phyloP scores from a whole-genome alignment of 2,797 vertebrate genomes.

The Tauraco hartlaubi region DNA sequence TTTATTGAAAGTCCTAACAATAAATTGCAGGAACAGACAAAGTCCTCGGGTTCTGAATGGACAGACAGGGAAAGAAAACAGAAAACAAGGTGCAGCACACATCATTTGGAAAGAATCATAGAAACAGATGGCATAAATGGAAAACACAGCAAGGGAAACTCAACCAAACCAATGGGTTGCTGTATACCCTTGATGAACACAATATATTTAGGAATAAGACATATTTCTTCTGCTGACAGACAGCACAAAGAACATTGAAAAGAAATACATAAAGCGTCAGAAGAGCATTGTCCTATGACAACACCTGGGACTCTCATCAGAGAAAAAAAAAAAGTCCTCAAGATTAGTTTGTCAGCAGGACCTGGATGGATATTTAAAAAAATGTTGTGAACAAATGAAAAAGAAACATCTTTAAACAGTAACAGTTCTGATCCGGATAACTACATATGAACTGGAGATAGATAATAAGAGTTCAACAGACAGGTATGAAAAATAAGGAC shows the following conservation, averaged over 20 bases:
- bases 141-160: neutral
- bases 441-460: neutral
- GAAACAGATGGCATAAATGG: neutral
- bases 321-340: neutral
- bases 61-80: neutral
- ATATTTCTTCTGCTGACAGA: neutral
- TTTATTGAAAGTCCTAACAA: neutral
- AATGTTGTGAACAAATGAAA: neutral
- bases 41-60: neutral
- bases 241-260: neutral
- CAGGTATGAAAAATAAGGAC: neutral
- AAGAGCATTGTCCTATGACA: neutral
- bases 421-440: neutral
- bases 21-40: neutral
- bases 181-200: neutral
- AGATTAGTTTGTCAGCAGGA: neutral
- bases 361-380: neutral
- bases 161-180: neutral
- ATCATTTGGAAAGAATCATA: neutral
- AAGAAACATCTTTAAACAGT: neutral
- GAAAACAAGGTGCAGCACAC: neutral
- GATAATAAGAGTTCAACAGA: neutral
- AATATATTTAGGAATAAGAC: neutral
- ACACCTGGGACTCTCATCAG: neutral
- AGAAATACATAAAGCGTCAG: neutral